Conservation (phyloP, 2,797 vertebrate species). For the Psittacula derbiana region DNA sequence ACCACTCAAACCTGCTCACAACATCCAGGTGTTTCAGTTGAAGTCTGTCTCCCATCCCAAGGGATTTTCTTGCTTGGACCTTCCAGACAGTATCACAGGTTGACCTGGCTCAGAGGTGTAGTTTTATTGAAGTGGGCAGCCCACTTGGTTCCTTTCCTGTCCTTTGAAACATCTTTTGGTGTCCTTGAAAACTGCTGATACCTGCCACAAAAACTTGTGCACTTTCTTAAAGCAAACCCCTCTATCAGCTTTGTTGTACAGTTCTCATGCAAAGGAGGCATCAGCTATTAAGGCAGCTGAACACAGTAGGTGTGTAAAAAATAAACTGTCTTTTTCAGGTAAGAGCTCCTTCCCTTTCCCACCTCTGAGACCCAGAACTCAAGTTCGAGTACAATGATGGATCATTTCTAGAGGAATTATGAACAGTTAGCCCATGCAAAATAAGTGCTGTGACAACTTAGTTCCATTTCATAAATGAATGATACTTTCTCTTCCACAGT, state of each 20-base stretch:
- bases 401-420: not conserved
- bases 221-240: not conserved
- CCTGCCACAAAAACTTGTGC: not conserved
- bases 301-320: not conserved
- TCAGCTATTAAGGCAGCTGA: not conserved
- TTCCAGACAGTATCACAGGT: not conserved
- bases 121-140: not conserved
- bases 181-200: not conserved
- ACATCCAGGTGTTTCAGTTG: not conserved
- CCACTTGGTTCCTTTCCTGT: not conserved
- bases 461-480: not conserved
- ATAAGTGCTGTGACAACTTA: not conserved
- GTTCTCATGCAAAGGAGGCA: not conserved
- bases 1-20: not conserved
- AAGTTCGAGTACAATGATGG: not conserved
- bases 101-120: not conserved
- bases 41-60: not conserved
- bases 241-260: not conserved
- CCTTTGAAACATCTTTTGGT: not conserved
- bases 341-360: not conserved
- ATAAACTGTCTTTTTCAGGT: not conserved
- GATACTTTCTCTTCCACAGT: not conserved
- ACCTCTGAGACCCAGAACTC: not conserved
- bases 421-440: not conserved
- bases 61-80: not conserved